These are phyloP conservation scores for Ceraclea dissimilis DNA, from an alignment of 2,888 invertebrate genomes.

Conservation along the genomic window DNA sequence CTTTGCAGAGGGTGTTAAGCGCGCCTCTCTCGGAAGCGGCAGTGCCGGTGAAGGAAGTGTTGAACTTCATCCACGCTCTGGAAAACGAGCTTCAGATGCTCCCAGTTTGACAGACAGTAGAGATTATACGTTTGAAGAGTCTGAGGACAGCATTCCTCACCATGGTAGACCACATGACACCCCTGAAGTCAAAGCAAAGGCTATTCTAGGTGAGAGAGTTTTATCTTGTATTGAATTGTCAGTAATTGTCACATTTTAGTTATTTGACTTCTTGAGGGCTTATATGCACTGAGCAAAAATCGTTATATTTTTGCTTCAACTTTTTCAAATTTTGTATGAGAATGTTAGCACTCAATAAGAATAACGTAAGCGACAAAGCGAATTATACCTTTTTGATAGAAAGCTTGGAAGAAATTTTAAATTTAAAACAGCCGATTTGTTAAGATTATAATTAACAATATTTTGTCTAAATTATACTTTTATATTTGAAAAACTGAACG, in stretches of 20 bases:
- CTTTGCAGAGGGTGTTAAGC: constrained; percentile 18
- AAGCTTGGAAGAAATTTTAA: too few species aligned
- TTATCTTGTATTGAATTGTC: too few species aligned
- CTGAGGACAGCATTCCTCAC: constrained; percentile 41
- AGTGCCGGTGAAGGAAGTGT: constrained; percentile 43
- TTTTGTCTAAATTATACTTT: too few species aligned
- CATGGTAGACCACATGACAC: constrained; percentile 18
- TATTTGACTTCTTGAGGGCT: neutral
- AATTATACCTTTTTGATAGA: too few species aligned
- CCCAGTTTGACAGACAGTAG: constrained; percentile 45
- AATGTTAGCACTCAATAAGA: too few species aligned
- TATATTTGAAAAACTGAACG: too few species aligned
- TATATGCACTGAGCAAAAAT: too few species aligned
- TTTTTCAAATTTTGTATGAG: too few species aligned
- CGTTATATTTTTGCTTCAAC: too few species aligned
- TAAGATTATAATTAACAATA: too few species aligned
- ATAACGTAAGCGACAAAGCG: too few species aligned
- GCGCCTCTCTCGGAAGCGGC: constrained; percentile 34
- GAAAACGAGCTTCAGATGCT: constrained; percentile 45
- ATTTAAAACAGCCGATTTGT: too few species aligned
- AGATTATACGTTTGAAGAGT: constrained; percentile 49
- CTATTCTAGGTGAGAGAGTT: constrained; percentile 19
- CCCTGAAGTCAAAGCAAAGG: constrained; percentile 16
- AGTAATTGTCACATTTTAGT: neutral
- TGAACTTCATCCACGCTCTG: constrained; percentile 43